Evolutionary conservation across 1,140 invertebrate genomes (phyloP).

Genomic region (Scaptomyza graminum): DNA sequence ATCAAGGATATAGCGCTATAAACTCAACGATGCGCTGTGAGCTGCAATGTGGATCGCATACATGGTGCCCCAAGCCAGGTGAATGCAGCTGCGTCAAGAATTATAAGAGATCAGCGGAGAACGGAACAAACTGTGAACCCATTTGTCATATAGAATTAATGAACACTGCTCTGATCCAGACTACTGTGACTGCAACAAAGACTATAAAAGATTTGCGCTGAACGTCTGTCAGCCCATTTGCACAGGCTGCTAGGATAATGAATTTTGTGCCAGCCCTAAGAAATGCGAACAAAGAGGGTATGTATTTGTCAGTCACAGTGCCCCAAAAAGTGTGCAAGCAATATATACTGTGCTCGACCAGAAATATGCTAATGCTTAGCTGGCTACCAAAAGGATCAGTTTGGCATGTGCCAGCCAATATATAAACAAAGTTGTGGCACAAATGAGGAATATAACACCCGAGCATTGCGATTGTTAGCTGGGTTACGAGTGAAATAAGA

Average conservation of each 20-base stretch:
- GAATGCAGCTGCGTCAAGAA: background rate
- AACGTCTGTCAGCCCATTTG: slow-evolving; percentile 5
- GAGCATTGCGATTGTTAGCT: slow-evolving; percentile 85
- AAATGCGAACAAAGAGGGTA: no score
- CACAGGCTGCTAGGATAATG: background rate
- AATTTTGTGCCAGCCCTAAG: background rate
- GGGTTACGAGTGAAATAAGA: background rate
- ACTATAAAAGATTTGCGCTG: background rate
- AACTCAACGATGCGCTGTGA: background rate
- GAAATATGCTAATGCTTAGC: slow-evolving; percentile 4
- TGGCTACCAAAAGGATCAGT: background rate
- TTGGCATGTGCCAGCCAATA: slow-evolving; percentile 18
- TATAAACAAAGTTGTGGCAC: slow-evolving; percentile 83
- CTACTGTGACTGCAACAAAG: background rate
- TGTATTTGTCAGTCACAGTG: slow-evolving; percentile 12
- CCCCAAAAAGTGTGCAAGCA: background rate
- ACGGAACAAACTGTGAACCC: slow-evolving; percentile 15
- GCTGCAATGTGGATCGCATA: slow-evolving; percentile 8
- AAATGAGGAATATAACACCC: slow-evolving; percentile 85
- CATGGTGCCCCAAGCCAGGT: background rate
- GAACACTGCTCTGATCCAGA: background rate
- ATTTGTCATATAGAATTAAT: slow-evolving; percentile 44
- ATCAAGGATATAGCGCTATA: background rate
- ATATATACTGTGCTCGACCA: slow-evolving; percentile 3
- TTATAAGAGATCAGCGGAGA: background rate